These are phyloP conservation scores for Myotis myotis DNA, from an alignment of 2,797 vertebrate genomes.

Conservation along the genomic window DNA sequence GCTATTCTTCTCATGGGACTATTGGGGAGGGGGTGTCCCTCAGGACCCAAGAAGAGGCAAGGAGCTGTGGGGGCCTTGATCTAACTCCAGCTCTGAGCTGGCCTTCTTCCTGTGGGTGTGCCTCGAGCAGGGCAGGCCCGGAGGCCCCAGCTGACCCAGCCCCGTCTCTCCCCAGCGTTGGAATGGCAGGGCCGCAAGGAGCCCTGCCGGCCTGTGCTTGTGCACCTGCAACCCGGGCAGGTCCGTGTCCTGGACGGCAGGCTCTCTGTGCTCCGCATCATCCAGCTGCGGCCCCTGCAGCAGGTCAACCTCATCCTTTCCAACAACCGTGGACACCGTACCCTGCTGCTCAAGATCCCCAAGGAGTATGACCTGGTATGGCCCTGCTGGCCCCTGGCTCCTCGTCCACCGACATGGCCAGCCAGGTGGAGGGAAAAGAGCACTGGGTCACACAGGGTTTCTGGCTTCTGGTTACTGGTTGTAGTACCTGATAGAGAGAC, in stretches of 20 bases:
- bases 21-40: not conserved
- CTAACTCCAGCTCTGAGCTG: not conserved
- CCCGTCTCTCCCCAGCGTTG: constrained; percentile 84
- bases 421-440: not conserved
- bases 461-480: not conserved
- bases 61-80: not conserved
- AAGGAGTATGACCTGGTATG: constrained; percentile 90
- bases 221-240: constrained; percentile 87
- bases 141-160: not conserved
- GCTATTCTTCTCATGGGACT: not conserved
- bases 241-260: constrained; percentile 88
- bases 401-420: not conserved
- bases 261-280: constrained; percentile 84
- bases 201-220: constrained; percentile 83
- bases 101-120: not conserved
- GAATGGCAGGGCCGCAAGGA: constrained; percentile 93
- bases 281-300: constrained; percentile 85
- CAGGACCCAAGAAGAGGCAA: not conserved
- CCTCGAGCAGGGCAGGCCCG: not conserved
- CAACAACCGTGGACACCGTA: constrained; percentile 85
- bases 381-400: constrained; percentile 1
- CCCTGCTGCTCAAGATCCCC: constrained; percentile 89
- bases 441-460: not conserved
- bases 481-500: not conserved
- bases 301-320: constrained; percentile 88